Base-by-base conservation (phyloP, 2,888 invertebrate species). In the Idaea straminata region DNA sequence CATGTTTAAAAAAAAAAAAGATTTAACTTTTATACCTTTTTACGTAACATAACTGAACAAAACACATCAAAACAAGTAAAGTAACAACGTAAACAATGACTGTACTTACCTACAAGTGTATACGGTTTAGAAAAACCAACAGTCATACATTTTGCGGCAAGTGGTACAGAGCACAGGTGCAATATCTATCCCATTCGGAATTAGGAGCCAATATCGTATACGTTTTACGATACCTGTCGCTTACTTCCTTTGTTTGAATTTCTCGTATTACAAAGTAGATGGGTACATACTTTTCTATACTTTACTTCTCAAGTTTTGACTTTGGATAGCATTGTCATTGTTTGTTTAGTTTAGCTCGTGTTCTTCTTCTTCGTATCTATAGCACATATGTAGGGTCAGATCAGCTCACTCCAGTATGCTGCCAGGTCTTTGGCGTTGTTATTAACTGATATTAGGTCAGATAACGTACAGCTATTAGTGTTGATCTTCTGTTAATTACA, bases 151-250 rank as follows among this genome's bases (percentile, higher is more conserved):
- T 71, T 72, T 69, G 16, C 57, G 70, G 64, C 69, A 70, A 80
- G 79, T 66, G 74, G 72, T 75, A 76, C 72, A 66, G 77, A 64
- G 80, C 82, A 81, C 85, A 90, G 91, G 91, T 91, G 91, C 87
- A 83, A 77, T 80, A 79, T 77, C 85, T 78, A 84, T 82, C 83
- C 82, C 83, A 79, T 83, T 82, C 81, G 75, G 83, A 87, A 88
- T 90, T 89, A 89, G 88, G 84, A 86, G 81, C 85, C 87, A 84
- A 88, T 91, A 85, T 81, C 81, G 80, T 77, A 76, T 79, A 69
- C 79, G 81, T 78, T 86, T 84, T 86, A 85, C 83, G 80, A 82
- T 77, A 74, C 70, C 77, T 74, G 68, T 70, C 67, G 61, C 62
- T 60, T 59, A 62, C 66, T 63, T 69, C 67, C 66, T 74, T 71